Percentiles rank a stretch among this genome's conserved stretches.
These are phyloP conservation scores for Trichonephila clavipes DNA, from an alignment of 1,140 invertebrate species.

Conservation along the genomic window DNA sequence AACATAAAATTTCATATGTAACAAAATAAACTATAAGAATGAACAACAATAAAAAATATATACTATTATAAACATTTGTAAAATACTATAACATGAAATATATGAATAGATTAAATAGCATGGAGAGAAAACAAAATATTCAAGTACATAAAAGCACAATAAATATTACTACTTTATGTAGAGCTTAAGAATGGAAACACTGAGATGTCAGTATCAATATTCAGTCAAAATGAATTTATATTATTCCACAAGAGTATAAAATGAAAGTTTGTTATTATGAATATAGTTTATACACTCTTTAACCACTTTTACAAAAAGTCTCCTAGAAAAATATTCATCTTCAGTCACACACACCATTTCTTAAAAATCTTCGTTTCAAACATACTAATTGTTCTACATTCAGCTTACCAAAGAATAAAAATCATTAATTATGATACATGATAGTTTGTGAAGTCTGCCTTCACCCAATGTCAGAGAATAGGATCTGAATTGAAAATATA, in stretches of 20 bases:
- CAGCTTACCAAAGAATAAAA: background rate
- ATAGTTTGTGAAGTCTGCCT: too few relatives aligned
- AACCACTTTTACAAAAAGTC: conserved; percentile 25
- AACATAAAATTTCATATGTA: too few relatives aligned
- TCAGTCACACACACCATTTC: conserved; percentile 29
- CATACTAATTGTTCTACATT: conserved; percentile 12
- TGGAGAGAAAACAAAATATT: too few relatives aligned
- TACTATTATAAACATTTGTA: background rate
- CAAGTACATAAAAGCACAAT: too few relatives aligned
- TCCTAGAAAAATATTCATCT: conserved; percentile 38
- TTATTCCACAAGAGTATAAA: background rate
- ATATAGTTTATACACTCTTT: conserved; percentile 26
- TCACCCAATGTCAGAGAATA: background rate
- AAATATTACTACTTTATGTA: background rate
- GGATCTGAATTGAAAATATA: background rate
- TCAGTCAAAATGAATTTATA: background rate
- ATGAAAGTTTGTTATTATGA: background rate
- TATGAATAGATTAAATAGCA: too few relatives aligned
- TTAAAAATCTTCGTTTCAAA: conserved; percentile 20
- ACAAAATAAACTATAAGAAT: background rate
- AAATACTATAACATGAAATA: too few relatives aligned
- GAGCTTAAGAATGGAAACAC: background rate
- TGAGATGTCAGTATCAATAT: background rate
- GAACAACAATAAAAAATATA: background rate
- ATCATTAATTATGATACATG: too few relatives aligned